Evolutionary conservation across 2,113 vertebrate genomes (phyloP), one percentile per base, ranked within the genome.

Genomic region (Pao palembangensis): DNA sequence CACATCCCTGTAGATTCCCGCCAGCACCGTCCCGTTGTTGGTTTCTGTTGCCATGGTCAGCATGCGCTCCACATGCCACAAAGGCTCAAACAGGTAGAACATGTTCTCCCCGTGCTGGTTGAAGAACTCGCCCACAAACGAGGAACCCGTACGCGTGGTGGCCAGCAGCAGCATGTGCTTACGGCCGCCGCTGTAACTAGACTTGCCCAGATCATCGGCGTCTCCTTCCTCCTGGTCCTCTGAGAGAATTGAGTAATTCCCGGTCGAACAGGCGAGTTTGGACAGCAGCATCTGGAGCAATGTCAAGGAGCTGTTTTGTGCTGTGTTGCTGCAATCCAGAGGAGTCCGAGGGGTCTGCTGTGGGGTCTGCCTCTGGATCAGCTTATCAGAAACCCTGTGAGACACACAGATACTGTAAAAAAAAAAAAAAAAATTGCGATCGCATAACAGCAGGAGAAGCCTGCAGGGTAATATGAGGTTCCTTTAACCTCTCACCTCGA

Each of bases 111-210:
- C 91, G 17, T 98, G 94, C 81, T 98, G 96, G 87, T 99, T 99
- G 86, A 99, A 99, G 78, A 99, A 95, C 76, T 99, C 95, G 0
- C 96, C 96, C 1, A 98, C 93, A 0, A 99, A 99, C 0, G 96
- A 99, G 49, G 96, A 99, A 59, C 96, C 96, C 0, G 96, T 96
- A 51, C 96, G 91, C 0, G 96, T 98, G 54, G 93, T 93, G 67
- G 96, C 96, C 92, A 99, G 91, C 38, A 98, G 90, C 10, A 99
- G 87, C 58, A 99, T 77, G 3, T 98, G 96, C 73, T 93, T 93
- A 7, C 84, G 92, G 0, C 86, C 80, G 5, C 55, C 43, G 0
- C 52, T 49, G 0, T 49, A 51, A 38, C 58, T 55, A 51, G 67
- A 38, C 0, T 1, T 0, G 13, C 28, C 59, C 5, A 46, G 16